phyloP scores from a whole-genome alignment of 2,888 invertebrate species.

The Oscheius sp. region DNA sequence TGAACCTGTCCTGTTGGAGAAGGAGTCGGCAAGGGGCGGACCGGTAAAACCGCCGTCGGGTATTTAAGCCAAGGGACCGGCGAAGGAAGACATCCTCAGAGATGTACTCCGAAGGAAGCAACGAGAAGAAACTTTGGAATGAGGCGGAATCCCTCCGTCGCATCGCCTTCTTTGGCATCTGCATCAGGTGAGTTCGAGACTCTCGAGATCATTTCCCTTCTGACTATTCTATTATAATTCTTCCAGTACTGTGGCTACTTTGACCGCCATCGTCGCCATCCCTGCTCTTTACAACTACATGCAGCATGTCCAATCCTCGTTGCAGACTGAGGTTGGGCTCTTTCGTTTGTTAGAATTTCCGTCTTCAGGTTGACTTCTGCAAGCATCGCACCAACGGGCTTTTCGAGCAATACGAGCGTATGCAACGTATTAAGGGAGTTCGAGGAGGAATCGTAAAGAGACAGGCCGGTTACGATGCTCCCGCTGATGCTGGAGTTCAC shows the following conservation, averaged over 20 bases:
- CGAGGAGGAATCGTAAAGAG: conserved; percentile 59
- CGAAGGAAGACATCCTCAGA: conserved; percentile 8
- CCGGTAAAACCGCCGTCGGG: conserved; percentile 31
- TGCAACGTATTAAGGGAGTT: conserved; percentile 58
- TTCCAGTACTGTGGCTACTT: conserved; percentile 64
- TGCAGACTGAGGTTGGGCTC: conserved; percentile 59
- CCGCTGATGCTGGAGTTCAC: conserved; percentile 44
- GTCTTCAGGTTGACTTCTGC: conserved; percentile 64
- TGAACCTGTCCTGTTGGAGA: conserved; percentile 31
- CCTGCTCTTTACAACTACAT: conserved; percentile 70
- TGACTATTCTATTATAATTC: background rate
- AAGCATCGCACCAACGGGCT: conserved; percentile 61
- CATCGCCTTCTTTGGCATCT: conserved; percentile 61
- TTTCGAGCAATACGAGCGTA: conserved; percentile 59
- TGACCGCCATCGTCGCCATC: conserved; percentile 66
- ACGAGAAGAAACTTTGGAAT: conserved; percentile 54
- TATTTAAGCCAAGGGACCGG: conserved; percentile 19
- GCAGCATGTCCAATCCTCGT: conserved; percentile 66
- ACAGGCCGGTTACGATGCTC: conserved; percentile 55
- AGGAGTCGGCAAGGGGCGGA: conserved; percentile 28
- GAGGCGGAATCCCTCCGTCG: conserved; percentile 60
- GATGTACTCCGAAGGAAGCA: conserved; percentile 34
- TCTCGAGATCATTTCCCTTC: background rate
- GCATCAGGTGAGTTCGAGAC: conserved; percentile 49
- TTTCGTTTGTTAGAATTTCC: background rate